Base-by-base conservation (phyloP, 1,140 invertebrate species). In the Trachelipus rathkii region DNA sequence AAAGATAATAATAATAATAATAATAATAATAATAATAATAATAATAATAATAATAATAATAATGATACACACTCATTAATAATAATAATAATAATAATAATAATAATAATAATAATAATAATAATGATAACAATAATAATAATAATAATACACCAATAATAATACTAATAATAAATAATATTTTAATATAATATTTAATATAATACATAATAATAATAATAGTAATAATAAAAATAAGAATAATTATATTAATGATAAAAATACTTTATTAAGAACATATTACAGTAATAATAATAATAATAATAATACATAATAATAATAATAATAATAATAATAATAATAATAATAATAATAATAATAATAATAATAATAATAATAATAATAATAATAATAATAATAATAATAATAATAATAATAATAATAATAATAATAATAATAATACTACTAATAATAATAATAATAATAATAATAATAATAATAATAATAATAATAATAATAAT, bases 11-110 rank as follows among this genome's bases (percentile, higher is more conserved):
- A 21, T 3, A 70, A 33, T 5, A 70, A 70, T 24, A 33, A 33
- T 5, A 11, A 70, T 3, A 70, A 11, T n/a, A n/a, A 33, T 21
- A 70, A 23, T 3, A 33, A 11, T 5, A 21, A 21, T 5, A 5
- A 11, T 3, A 70, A 70, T 5, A 33, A 24, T 4, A 21, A 23
- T 33, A 70, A 33, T 3, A 21, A 33, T 13, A 24, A 70, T 23
- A 70, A 70, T 11, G n/a, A n/a, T n/a, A n/a, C n/a, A 69, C 15
- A 69, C 15, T 9, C 10, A 24, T 19, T 23, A 70, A 70, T 21
- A 70, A n/a, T 21, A 5, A 24, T 70, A 70, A 70, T 70, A 70
- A 70, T 33, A 70, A 70, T 70, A 70, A n/a, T 70, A 10, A n/a
- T 70, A 70, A n/a, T 70, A 70, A 70, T 33, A 70, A 70, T 5